Evolutionary conservation across 1,140 invertebrate genomes (phyloP), one percentile per base, ranked within the genome.

Genomic region (Bombus pascuorum): DNA sequence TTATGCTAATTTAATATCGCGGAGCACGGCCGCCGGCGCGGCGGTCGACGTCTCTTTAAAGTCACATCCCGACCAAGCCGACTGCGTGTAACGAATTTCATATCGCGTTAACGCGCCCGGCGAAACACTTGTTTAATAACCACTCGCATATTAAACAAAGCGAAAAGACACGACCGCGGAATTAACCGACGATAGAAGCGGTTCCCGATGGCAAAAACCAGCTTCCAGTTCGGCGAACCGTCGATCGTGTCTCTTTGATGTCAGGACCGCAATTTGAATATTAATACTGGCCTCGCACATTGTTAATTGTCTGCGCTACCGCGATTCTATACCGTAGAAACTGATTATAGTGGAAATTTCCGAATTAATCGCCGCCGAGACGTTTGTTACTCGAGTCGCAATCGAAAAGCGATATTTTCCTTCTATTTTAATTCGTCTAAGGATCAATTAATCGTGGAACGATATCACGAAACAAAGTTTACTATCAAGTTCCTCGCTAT

Each of bases 131-230:
- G 89, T 91, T 91, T 91, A 88, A 91, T 85, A 88, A 76, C 80
- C 85, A 91, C 90, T 88, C 89, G 89, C 91, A 88, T 91, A 91
- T 85, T 81, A 87, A 91, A 91, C 89, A 91, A 91, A 89, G 74
- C 75, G 80, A 79, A 39, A 72, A 80, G 70, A 44, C 39, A 22
- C 68, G 25, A 39, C 8, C 34, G 37, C 37, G 70, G 12, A 12
- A 72, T 72, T 72, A 72, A 39, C 13, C 37, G 39, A 12, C 22
- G 32, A 25, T 53, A 53, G 62, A 39, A 9, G 6, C 39, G 39
- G 39, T 8, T n/a, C 18, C 22, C 44, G 15, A 22, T 6, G 34
- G 13, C 32, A 42, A 81, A 73, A 73, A 62, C 6, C 68, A 12
- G 53, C 22, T 53, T 37, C 59, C 62, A 59, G n/a, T 34, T 73